Percentiles rank a stretch among this genome's conserved stretches.
Conservation (phyloP, 1,140 invertebrate genomes). For the Rhopalosiphum maidis region DNA sequence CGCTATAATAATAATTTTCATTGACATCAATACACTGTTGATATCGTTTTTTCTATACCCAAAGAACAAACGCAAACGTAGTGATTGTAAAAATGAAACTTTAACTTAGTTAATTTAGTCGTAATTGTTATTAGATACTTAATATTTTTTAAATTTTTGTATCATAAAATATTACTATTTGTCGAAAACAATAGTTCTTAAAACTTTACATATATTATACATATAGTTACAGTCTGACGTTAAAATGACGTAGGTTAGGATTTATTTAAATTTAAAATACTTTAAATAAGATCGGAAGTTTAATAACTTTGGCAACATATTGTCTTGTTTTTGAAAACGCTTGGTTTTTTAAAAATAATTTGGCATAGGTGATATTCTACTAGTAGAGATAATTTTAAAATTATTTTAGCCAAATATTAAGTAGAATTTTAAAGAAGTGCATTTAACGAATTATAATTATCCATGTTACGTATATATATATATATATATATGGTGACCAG, state of each 20-base stretch:
- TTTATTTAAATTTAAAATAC: background rate
- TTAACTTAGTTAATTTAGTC: background rate
- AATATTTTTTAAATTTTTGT: background rate
- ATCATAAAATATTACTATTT: background rate
- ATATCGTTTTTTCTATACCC: background rate
- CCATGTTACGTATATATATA: background rate
- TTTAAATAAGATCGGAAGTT: conserved; percentile 2
- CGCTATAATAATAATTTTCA: too few relatives aligned
- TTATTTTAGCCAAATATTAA: background rate
- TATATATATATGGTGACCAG: too few relatives aligned
- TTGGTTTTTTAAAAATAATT: background rate
- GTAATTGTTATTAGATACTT: background rate
- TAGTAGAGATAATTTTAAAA: background rate
- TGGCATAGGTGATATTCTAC: background rate
- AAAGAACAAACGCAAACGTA: background rate
- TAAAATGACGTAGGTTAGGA: background rate
- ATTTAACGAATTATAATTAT: background rate
- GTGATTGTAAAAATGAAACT: background rate
- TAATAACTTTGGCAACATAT: conserved; percentile 15
- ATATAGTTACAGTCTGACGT: background rate
- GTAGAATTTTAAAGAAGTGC: background rate
- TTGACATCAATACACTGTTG: background rate
- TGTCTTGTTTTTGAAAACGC: conserved; percentile 29
- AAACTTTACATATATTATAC: background rate
- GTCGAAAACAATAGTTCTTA: background rate